Evolutionary conservation across 2,797 vertebrate genomes (phyloP), one percentile per base, ranked within the genome.

Genomic region (Galago senegalensis): DNA sequence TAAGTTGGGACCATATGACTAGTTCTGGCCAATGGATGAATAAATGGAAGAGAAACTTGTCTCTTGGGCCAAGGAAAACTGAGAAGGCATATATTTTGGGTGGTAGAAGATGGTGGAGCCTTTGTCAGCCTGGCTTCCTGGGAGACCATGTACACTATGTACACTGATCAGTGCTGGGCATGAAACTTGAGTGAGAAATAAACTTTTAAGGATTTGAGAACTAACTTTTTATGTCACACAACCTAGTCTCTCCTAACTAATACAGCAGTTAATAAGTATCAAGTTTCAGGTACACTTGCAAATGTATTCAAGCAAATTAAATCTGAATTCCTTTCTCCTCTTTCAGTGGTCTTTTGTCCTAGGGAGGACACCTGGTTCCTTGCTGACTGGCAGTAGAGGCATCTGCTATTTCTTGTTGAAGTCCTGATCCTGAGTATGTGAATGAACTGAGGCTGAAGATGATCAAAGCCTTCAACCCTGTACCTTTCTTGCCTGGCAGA

Each of bases 231-330:
- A 40, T 2, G 3, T 3, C 9, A 60, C 21, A 34, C 67, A 91
- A 69, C 37, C 60, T 82, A 79, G 11, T 58, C 17, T 87, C 13
- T 87, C 21, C 11, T 88, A 92, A 56, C 11, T 77, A 76, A 84
- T 23, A 70, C 6, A 85, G 7, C 3, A 27, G n/a, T 81, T 79
- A 88, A 27, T 29, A 93, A 40, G 69, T 88, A 69, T 7, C 3
- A 67, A 84, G 25, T 70, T 5, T 75, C 34, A 93, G n/a, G 7
- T n/a, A 34, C 18, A 58, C 53, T 46, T 92, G 67, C 3, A 89
- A 82, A 46, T 91, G 40, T 88, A 56, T 31, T 85, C 46, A 82
- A 61, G 87, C 20, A 21, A 53, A 92, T 79, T 27, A 83, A 69
- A 43, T 77, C 25, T 27, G 27, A 91, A 72, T 92, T 85, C n/a